phyloP scores from a whole-genome alignment of 2,797 vertebrate genomes.

The Pipistrellus nathusii region DNA sequence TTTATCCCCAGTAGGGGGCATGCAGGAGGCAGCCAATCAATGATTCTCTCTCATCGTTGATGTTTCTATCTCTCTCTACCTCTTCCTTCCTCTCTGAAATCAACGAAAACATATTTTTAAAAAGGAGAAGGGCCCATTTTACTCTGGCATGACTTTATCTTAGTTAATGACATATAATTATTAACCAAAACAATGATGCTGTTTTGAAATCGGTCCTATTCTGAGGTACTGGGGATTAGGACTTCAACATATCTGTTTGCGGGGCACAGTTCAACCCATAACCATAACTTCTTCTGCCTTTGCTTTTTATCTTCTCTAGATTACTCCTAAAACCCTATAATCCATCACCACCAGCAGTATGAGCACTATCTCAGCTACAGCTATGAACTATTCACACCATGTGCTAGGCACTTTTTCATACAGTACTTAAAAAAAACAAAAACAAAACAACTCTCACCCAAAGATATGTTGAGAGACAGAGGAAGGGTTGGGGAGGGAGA shows the following conservation, averaged over 20 bases:
- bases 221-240: neutral
- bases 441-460: neutral
- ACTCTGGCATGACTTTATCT: neutral
- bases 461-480: neutral
- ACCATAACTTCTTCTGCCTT: neutral
- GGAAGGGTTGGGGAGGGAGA: neutral
- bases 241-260: neutral
- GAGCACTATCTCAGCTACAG: neutral
- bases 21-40: too few species aligned
- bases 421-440: too few species aligned
- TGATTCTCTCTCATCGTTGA: too few species aligned
- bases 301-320: neutral
- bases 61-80: too few species aligned
- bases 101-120: too few species aligned
- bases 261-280: neutral
- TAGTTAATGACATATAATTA: neutral
- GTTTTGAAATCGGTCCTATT: constrained; percentile 4
- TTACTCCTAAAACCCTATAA: neutral
- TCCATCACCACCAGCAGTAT: neutral
- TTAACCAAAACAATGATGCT: neutral
- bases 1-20: too few species aligned
- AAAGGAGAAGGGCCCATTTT: neutral
- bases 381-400: neutral
- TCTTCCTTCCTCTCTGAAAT: too few species aligned
- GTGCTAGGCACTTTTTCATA: neutral